Conservation (phyloP, 2,888 invertebrate species). For the Cylindroiulus punctatus region DNA sequence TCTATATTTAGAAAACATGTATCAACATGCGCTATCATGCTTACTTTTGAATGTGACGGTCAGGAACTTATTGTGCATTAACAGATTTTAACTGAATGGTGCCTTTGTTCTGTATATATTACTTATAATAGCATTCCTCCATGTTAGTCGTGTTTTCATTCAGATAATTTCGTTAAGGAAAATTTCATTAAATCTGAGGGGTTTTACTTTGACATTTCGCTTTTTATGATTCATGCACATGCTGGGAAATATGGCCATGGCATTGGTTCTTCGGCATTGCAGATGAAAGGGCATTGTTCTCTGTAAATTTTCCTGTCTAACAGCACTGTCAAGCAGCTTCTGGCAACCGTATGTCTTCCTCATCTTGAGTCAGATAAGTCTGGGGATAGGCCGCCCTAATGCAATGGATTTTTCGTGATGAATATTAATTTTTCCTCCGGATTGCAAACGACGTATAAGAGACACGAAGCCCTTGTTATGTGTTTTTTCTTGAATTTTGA, state of each 20-base stretch:
- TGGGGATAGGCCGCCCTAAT: not conserved
- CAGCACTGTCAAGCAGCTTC: not conserved
- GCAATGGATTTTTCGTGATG: not conserved
- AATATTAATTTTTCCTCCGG: not conserved
- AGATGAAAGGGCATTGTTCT: slow-evolving; percentile 7
- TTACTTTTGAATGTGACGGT: too few relatives aligned
- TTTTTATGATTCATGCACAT: not conserved
- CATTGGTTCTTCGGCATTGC: slow-evolving; percentile 8
- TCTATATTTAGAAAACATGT: too few relatives aligned
- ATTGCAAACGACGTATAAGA: not conserved
- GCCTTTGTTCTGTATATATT: too few relatives aligned
- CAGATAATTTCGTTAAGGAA: too few relatives aligned
- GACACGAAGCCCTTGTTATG: too few relatives aligned
- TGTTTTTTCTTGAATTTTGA: not conserved
- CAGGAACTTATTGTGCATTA: too few relatives aligned
- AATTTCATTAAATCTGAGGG: too few relatives aligned
- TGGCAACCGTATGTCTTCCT: slow-evolving; percentile 6
- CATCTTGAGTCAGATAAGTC: not conserved
- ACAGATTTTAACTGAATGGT: too few relatives aligned
- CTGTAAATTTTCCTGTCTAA: not conserved
- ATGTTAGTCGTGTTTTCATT: too few relatives aligned
- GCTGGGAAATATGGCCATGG: not conserved
- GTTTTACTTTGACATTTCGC: too few relatives aligned
- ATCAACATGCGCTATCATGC: too few relatives aligned
- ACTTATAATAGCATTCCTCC: too few relatives aligned